Base-by-base conservation (phyloP, 2,113 vertebrate genomes). In the Channa argus region DNA sequence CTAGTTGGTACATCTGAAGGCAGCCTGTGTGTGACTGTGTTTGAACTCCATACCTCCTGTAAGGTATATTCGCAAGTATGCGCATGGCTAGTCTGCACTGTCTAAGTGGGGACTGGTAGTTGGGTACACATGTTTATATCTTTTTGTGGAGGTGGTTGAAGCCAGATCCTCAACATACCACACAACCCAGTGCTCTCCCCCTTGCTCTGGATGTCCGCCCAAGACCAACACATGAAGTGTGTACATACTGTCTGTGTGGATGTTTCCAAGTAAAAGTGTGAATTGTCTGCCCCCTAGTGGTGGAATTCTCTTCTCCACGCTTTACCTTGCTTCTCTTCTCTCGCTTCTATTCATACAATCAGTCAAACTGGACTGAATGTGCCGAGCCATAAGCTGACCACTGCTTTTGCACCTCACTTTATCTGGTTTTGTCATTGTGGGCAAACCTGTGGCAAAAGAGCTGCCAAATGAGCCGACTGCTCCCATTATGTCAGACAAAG, bases 251-350 rank as follows among this genome's bases (percentile, higher is more conserved):
- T 36, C 37, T 44, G 49, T 73, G 55, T 76, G 38, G 14, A 14
- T 66, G 45, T 62, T 24, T 38, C 47, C 8, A 55, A 49, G 44
- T 47, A 83, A 84, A 74, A 44, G 60, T 88, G 63, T 71, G 83
- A 86, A 64, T 15, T 63, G 69, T 59, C 84, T 91, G 89, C 90
- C 88, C 83, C 82, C 90, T 93, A 75, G 85, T 90, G 90, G 87
- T 61, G 34, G 10, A 63, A 50, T 11, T 0, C 24, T 70, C n/a
- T 34, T 36, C 36, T 61, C 54, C 43, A 46, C 49, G 44, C 3
- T 15, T 11, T 4, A 59, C 5, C 12, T 47, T 12, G 61, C 45
- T 4, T 61, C 63, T 45, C 24, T 7, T 53, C 41, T 54, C 58
- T 1, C 6, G 24, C 9, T 49, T 33, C 14, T 15, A 24, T 24